Conservation (phyloP, 2,797 vertebrate genomes). For the Loris lydekkerianus region DNA sequence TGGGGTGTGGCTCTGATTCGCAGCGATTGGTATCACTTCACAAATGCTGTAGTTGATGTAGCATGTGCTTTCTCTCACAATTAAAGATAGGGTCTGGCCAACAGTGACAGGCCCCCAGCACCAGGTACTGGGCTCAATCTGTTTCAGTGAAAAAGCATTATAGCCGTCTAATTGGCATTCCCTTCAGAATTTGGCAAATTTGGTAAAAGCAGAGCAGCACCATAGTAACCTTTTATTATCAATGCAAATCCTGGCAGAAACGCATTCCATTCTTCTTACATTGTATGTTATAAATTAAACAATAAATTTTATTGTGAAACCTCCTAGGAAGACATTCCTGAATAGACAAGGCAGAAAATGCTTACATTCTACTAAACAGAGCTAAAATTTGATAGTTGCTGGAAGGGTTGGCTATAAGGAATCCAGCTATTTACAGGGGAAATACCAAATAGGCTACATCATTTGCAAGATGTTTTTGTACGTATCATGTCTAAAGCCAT, state of each 20-base stretch:
- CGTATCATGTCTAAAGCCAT: constrained; percentile 76
- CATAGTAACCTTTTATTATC: constrained; percentile 67
- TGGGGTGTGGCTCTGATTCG: not conserved
- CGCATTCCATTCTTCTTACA: constrained; percentile 81
- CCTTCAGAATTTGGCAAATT: constrained; percentile 69
- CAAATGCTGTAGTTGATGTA: not conserved
- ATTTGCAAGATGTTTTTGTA: constrained; percentile 77
- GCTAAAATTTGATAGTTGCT: constrained; percentile 71
- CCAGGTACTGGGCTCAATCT: constrained; percentile 12
- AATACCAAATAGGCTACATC: constrained; percentile 81
- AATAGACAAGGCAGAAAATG: constrained; percentile 79
- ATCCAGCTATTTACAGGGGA: constrained; percentile 78
- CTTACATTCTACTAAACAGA: constrained; percentile 78
- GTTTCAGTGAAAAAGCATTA: not conserved
- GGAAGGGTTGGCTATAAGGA: constrained; percentile 68
- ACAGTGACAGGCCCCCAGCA: not conserved
- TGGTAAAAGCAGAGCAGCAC: constrained; percentile 40
- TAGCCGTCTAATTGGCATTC: constrained; percentile 13
- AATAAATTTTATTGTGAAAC: constrained; percentile 83
- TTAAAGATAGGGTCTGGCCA: not conserved
- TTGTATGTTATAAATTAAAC: constrained; percentile 76
- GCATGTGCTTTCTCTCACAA: not conserved
- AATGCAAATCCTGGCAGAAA: constrained; percentile 74
- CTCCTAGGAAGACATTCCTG: constrained; percentile 79
- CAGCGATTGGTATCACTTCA: not conserved